Conservation (phyloP, 2,888 invertebrate genomes). For the Girardia tigrina region DNA sequence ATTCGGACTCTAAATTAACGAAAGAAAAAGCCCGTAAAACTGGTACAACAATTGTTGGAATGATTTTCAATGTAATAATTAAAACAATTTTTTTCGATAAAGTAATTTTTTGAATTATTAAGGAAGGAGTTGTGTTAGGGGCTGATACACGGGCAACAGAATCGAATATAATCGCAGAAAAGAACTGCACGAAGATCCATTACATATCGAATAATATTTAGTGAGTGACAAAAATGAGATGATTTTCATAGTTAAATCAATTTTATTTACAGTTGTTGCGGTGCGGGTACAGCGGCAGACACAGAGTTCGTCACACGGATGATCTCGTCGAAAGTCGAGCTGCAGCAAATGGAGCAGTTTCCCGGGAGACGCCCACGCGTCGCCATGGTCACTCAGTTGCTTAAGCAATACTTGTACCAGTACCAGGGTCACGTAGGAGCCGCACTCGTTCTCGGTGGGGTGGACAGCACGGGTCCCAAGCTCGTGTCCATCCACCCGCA, state of each 20-base stretch:
- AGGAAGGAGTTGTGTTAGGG: slow-evolving; percentile 89
- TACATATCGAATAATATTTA: slow-evolving; percentile 53
- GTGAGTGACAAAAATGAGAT: slow-evolving; percentile 44
- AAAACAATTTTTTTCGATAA: too few relatives aligned
- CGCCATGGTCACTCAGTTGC: slow-evolving; percentile 70
- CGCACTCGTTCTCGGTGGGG: slow-evolving; percentile 83
- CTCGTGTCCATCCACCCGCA: slow-evolving; percentile 83
- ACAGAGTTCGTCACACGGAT: slow-evolving; percentile 82
- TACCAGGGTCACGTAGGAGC: slow-evolving; percentile 64
- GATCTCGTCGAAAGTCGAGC: slow-evolving; percentile 78
- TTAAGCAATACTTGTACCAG: slow-evolving; percentile 67
- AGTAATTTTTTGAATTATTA: too few relatives aligned
- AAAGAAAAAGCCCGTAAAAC: slow-evolving; percentile 78
- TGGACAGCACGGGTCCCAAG: slow-evolving; percentile 75
- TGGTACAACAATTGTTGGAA: slow-evolving; percentile 90
- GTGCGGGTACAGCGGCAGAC: slow-evolving; percentile 96
- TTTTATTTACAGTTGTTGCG: slow-evolving; percentile 66
- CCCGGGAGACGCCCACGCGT: slow-evolving; percentile 80
- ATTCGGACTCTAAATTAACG: too few relatives aligned
- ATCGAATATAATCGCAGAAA: slow-evolving; percentile 84
- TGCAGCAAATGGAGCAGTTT: slow-evolving; percentile 61
- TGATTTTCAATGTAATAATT: slow-evolving; percentile 55
- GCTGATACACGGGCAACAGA: slow-evolving; percentile 95
- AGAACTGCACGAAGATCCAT: slow-evolving; percentile 83
- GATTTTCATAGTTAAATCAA: too few relatives aligned